Base-by-base conservation (phyloP, 2,113 vertebrate genomes). In the Tenrec ecaudatus region DNA sequence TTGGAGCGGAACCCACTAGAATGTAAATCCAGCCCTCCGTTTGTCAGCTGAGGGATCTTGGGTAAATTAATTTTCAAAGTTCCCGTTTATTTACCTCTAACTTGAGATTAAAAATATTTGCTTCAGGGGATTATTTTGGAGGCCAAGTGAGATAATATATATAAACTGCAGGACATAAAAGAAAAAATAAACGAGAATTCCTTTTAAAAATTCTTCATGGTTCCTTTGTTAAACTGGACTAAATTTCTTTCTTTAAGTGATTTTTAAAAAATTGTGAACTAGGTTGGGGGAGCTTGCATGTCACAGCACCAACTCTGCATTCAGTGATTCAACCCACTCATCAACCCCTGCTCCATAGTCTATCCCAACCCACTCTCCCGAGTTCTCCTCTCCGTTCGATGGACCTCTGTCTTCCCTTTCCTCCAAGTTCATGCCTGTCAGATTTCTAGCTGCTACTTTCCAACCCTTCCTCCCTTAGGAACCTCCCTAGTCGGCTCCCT, bases 71-170 rank as follows among this genome's bases (percentile, higher is more conserved):
- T 62, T 88, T 53, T 77, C 43, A 40, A 73, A 90, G 47, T 88
- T 43, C 91, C 62, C 43, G 22, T 95, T 92, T 94, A 82, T 95
- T 93, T 94, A 86, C 47, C 68, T 53, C 23, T 38, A 47, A 60
- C 43, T 12, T 60, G 58, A 81, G 27, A 22, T 69, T 75, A 57
- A 81, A 77, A n/a, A 12, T 19, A 33, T 27, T 15, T 73, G 36
- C 23, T 73, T 82, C 53, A 36, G 64, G 88, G 36, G 66, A 57
- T 82, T 62, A 6, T 83, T 94, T 86, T 58, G 17, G 19, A 81
- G 38, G 82, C 57, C 33, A 58, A 10, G 33, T 69, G 69, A 33
- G 29, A 62, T 78, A 82, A 87, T 88, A 33, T 60, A 19, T 62
- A 11, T 79, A 88, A 88, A 76, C 11, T 40, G 0, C 2, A 1